Conservation (phyloP, 2,113 vertebrate species). For the Sisor rabdophorus region DNA sequence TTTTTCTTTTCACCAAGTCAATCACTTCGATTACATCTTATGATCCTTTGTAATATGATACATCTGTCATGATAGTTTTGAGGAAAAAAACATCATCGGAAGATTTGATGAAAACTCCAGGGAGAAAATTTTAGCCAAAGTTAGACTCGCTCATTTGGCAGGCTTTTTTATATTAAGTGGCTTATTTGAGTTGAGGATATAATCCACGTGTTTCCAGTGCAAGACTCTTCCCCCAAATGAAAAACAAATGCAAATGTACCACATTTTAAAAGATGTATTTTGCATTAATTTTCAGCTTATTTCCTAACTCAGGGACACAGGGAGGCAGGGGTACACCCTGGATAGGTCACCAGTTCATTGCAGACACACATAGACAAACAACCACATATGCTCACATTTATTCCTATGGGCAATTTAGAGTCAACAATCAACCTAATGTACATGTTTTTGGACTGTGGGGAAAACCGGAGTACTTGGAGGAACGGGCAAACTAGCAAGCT, state of each 20-base stretch:
- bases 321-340: too few relatives aligned
- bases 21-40: neutral
- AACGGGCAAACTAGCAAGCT: too few relatives aligned
- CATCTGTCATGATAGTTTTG: neutral
- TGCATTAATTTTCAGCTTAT: too few relatives aligned
- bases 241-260: neutral
- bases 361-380: too few relatives aligned
- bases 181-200: neutral
- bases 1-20: slow-evolving; percentile 6
- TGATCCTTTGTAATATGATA: neutral
- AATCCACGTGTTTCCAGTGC: neutral
- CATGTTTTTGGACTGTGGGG: too few relatives aligned
- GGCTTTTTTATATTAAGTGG: neutral
- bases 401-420: too few relatives aligned
- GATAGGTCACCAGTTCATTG: too few relatives aligned
- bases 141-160: neutral
- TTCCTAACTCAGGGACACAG: too few relatives aligned
- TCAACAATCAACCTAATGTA: too few relatives aligned
- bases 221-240: neutral
- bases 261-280: neutral
- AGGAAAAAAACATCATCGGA: neutral
- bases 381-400: too few relatives aligned
- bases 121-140: slow-evolving; percentile 8
- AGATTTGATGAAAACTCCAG: slow-evolving; percentile 5
- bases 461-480: too few relatives aligned